Evolutionary conservation across 2,113 vertebrate genomes (phyloP), one percentile per base, ranked within the genome.

Genomic region (Gobiocypris rarus): DNA sequence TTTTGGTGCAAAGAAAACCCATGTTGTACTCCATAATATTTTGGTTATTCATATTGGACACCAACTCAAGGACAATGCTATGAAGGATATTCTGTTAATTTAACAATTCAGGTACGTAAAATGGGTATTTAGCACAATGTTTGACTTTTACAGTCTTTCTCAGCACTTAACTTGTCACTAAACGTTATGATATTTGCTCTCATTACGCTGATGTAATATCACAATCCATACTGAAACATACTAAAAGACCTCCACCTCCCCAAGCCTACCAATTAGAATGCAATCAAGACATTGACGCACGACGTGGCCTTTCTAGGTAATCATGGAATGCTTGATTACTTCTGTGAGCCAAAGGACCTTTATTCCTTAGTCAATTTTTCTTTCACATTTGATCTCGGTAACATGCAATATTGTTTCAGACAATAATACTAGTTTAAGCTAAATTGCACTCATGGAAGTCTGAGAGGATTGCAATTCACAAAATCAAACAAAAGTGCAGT

Each of bases 281-380:
- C 63, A 82, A 82, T 74, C 63, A 71, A 81, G 76, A 80, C 63
- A 48, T 9, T 85, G 77, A 85, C 54, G 67, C 83, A 85, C 11
- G 5, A 26, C 52, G 22, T 80, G 81, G 59, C 81, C 63, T 86
- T 83, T 79, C 34, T 14, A 79, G 26, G 56, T 48, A 70, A 59
- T 84, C 48, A 83, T 28, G 26, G 54, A 63, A 82, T 71, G 71
- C 80, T 24, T 71, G 58, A 59, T 74, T 84, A 81, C 56, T 58
- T 80, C 38, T 59, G 41, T 81, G 80, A 70, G 65, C 19, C 22
- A 70, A 82, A 56, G 56, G 45, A 67, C 26, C 61, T 50, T 81
- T 67, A 81, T 52, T 81, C 26, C 61, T 43, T 61, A 41, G 10
- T 75, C 54, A 43, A 61, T 61, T 48, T 45, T 70, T 34, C 22